A percentile compares a stretch with the other conserved stretches of the same genome.
Conservation (phyloP, 2,113 vertebrate species). For the Cyphomyrus plagiostoma region DNA sequence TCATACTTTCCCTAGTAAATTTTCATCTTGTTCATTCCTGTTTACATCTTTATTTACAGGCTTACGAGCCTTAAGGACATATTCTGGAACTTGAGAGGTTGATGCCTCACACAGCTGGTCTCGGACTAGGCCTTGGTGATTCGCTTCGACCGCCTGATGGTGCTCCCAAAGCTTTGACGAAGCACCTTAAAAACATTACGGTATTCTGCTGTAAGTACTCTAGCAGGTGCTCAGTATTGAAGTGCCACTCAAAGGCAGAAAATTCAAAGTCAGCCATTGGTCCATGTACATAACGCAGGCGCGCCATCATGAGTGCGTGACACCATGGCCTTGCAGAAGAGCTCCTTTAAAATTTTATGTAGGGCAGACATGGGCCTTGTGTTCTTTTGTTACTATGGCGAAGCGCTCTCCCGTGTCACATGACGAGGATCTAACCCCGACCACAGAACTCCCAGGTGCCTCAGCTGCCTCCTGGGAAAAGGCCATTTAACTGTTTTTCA, state of each 20-base stretch:
- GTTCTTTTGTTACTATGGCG: constrained; percentile 53
- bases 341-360: constrained; percentile 63
- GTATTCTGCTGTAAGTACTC: constrained; percentile 33
- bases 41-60: background rate
- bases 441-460: background rate
- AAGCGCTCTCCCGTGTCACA: constrained; percentile 13
- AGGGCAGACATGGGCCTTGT: constrained; percentile 61
- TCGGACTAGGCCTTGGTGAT: background rate
- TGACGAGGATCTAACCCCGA: background rate
- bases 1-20: background rate
- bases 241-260: constrained; percentile 42
- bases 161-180: background rate
- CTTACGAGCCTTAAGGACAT: background rate
- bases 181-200: constrained; percentile 41
- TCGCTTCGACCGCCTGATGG: background rate
- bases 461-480: background rate
- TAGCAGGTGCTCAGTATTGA: constrained; percentile 57
- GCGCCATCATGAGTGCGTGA: constrained; percentile 63
- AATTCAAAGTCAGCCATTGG: constrained; percentile 64
- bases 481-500: background rate
- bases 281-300: constrained; percentile 51
- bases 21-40: background rate
- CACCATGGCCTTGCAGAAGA: constrained; percentile 42
- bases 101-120: background rate
- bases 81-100: background rate